These are phyloP conservation scores for Pangasius larnaudii DNA, from an alignment of 2,797 vertebrate species.

Conservation along the genomic window DNA sequence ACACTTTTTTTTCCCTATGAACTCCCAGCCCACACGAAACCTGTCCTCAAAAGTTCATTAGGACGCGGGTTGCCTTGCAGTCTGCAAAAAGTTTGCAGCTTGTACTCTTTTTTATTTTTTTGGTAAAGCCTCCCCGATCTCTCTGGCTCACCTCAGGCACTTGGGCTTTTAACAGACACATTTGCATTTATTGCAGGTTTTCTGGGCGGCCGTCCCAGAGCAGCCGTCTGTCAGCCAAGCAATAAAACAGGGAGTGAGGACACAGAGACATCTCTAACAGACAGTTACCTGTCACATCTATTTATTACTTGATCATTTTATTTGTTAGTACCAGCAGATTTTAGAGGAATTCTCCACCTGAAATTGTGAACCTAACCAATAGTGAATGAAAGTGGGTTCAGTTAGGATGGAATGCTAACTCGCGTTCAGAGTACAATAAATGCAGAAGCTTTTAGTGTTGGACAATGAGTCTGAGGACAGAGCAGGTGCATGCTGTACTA, in stretches of 20 bases:
- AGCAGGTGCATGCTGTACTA: not conserved
- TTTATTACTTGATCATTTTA: conserved; percentile 36
- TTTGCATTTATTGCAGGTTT: conserved; percentile 53
- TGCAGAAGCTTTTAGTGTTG: not conserved
- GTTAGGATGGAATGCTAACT: not conserved
- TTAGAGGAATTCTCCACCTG: conserved; percentile 26
- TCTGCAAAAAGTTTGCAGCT: conserved; percentile 13
- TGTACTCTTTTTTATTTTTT: not conserved
- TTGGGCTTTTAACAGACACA: conserved; percentile 47
- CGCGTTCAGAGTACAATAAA: not conserved
- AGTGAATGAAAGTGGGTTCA: conserved; percentile 14
- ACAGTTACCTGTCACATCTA: conserved; percentile 34
- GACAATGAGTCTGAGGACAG: not conserved
- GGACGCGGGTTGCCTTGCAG: not conserved
- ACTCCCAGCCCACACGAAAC: not conserved
- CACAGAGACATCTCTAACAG: conserved; percentile 53
- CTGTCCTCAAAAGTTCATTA: conserved; percentile 2
- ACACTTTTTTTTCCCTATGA: conserved; percentile 16
- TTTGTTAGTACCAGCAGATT: conserved; percentile 59
- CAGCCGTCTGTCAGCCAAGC: conserved; percentile 54
- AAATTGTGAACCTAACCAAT: conserved; percentile 31
- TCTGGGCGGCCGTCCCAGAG: conserved; percentile 48
- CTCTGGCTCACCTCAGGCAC: conserved; percentile 16
- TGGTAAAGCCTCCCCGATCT: not conserved
- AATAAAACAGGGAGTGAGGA: conserved; percentile 51